Percentiles rank a stretch among this genome's conserved stretches.
Evolutionary conservation across 2,888 invertebrate species (phyloP).

Genomic region (Phengaris arion): DNA sequence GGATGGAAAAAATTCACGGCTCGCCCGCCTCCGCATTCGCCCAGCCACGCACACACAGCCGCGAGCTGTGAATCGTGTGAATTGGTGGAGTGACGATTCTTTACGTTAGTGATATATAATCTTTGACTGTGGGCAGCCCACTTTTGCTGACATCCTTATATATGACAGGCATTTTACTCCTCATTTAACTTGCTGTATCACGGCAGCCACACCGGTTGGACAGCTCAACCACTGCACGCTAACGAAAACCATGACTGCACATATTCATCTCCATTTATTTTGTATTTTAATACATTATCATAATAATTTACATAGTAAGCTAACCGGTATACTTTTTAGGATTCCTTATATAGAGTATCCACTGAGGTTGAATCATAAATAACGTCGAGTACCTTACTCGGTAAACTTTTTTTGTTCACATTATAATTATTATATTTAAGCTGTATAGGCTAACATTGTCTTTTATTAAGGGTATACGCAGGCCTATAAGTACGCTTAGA

Average conservation of each 20-base stretch:
- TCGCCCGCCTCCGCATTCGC: too few species aligned
- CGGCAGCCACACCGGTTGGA: slow-evolving; percentile 55
- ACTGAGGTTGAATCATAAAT: not conserved
- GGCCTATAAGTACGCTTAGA: too few species aligned
- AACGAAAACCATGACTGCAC: slow-evolving; percentile 66
- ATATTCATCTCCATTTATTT: slow-evolving; percentile 72
- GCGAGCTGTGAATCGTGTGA: too few species aligned
- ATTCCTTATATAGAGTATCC: not conserved
- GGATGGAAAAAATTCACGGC: too few species aligned
- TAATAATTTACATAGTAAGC: slow-evolving; percentile 72
- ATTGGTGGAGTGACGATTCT: too few species aligned
- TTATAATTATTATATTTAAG: too few species aligned
- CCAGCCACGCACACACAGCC: too few species aligned
- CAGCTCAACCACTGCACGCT: slow-evolving; percentile 54
- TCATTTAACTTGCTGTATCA: slow-evolving; percentile 60
- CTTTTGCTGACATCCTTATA: not conserved
- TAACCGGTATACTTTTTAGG: slow-evolving; percentile 49
- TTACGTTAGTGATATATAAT: too few species aligned
- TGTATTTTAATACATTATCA: slow-evolving; percentile 68
- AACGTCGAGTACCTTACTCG: not conserved
- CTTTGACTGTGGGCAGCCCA: not conserved
- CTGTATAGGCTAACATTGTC: too few species aligned
- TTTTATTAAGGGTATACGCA: too few species aligned
- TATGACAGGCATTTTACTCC: slow-evolving; percentile 12
- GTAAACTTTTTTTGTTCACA: too few species aligned